Conservation (phyloP, 2,888 invertebrate species). For the Watsonalla cultraria region DNA sequence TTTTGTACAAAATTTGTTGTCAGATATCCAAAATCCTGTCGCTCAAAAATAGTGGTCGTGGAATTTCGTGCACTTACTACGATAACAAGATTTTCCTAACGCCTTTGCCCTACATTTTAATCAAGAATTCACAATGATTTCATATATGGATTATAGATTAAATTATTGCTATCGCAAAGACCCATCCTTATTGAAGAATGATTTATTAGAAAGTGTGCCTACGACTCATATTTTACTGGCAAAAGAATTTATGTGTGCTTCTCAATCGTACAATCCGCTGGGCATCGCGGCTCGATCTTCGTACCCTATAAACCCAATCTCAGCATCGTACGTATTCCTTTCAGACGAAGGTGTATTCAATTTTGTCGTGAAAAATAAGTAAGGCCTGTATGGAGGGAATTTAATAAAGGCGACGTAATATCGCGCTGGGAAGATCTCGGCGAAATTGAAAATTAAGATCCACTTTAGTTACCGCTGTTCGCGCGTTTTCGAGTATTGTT, state of each 20-base stretch:
- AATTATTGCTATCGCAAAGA: background rate
- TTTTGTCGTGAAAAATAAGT: slow-evolving; percentile 62
- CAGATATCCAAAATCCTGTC: no score
- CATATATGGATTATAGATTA: background rate
- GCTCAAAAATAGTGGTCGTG: no score
- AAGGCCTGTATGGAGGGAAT: slow-evolving; percentile 43
- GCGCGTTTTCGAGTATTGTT: slow-evolving; percentile 25
- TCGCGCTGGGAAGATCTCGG: slow-evolving; percentile 41
- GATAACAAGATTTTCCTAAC: no score
- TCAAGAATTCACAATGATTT: no score
- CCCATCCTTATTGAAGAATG: slow-evolving; percentile 51
- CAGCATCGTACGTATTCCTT: slow-evolving; percentile 58
- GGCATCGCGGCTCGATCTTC: slow-evolving; percentile 44
- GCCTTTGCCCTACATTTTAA: no score
- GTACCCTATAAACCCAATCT: slow-evolving; percentile 62
- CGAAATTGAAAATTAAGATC: slow-evolving; percentile 63
- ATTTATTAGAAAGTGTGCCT: slow-evolving; percentile 54
- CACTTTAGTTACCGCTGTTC: slow-evolving; percentile 32
- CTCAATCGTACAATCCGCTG: slow-evolving; percentile 37
- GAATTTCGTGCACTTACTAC: no score
- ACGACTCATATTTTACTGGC: slow-evolving; percentile 66
- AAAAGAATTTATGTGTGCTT: slow-evolving; percentile 63
- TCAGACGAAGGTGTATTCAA: slow-evolving; percentile 57
- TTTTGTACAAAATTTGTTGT: no score
- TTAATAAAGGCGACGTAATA: slow-evolving; percentile 61